Conservation (phyloP, 2,797 vertebrate species). For the Synanceia verrucosa region DNA sequence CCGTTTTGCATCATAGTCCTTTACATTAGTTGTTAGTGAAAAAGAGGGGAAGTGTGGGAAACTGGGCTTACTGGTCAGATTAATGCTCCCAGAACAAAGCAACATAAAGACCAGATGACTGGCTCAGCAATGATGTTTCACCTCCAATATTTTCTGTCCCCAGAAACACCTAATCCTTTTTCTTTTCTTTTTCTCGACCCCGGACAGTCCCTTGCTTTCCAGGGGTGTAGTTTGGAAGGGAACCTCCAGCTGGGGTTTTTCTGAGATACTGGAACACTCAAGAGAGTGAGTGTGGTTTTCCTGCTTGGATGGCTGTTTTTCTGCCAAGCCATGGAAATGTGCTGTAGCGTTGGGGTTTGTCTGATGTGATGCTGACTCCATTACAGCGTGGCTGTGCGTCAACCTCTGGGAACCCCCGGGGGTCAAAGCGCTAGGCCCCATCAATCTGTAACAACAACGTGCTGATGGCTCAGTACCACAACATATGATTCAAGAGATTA, state of each 20-base stretch:
- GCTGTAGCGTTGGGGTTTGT: constrained; percentile 38
- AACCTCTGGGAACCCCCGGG: constrained; percentile 36
- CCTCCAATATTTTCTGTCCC: constrained; percentile 17
- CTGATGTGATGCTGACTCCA: constrained; percentile 64
- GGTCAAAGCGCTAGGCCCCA: constrained; percentile 9
- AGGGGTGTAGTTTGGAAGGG: constrained; percentile 43
- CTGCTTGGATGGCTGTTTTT: constrained; percentile 69
- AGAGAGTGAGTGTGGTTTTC: constrained; percentile 68
- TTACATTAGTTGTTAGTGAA: background rate
- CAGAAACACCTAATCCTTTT: constrained; percentile 6
- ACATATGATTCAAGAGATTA: constrained; percentile 47
- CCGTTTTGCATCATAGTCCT: background rate
- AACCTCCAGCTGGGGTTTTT: constrained; percentile 46
- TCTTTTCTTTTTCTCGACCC: background rate
- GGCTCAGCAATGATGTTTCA: constrained; percentile 15
- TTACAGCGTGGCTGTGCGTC: constrained; percentile 55
- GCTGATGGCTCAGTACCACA: constrained; percentile 51
- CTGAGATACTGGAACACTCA: constrained; percentile 50
- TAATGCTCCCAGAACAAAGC: constrained; percentile 15
- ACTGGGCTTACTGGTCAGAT: background rate
- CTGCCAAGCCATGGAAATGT: constrained; percentile 73
- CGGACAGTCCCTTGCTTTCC: constrained; percentile 17
- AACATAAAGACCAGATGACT: constrained; percentile 34
- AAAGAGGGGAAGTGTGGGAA: background rate
- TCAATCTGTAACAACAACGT: constrained; percentile 59